Base-by-base conservation (phyloP, 2,797 vertebrate genomes). In the Nannoperca obscura region DNA sequence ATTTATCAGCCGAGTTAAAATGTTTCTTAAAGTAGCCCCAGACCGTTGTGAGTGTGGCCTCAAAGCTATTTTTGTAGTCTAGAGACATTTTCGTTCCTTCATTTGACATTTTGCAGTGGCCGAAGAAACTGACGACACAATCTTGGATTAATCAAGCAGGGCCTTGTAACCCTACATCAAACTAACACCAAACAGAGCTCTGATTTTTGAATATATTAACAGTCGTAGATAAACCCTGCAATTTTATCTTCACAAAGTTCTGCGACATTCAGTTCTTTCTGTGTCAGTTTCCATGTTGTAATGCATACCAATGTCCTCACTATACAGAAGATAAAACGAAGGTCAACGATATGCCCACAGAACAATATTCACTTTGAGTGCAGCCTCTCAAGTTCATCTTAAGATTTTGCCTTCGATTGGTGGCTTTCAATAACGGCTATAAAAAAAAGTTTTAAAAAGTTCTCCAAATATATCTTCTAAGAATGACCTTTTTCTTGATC, bases 201-300 rank as follows among this genome's bases (percentile, higher is more conserved):
- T 36, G 64, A 81, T 75, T 82, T 71, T 46, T 63, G 40, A 82
- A 83, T 79, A 77, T 57, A 65, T 86, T 75, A 74, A 73, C 24
- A 62, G 47, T 54, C 4, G 2, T 2, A 64, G 76, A 84, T 86
- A 84, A 88, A 84, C 49, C 80, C 73, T n/a, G n/a, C 64, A 68
- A 69, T 81, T 85, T 80, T 74, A 85, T 84, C 70, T 49, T 30
- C 52, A n/a, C 66, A 60, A 49, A 85, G 71, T 86, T 87, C 66
- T 58, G 40, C n/a, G 38, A 55, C 76, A 67, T 76, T 74, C 40
- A 62, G 54, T 32, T 82, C 52, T 30, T 84, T 68, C 49, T 40
- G 71, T 46, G 42, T 78, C 84, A 32, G 38, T 71, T 66, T 68
- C 15, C 8, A 46, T 7, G 46, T 54, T 78, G 57, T 76, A 81